Percentiles rank a stretch among this genome's conserved stretches.
These are phyloP conservation scores for Notolepis coatsorum DNA, from an alignment of 2,797 vertebrate genomes.

Conservation along the genomic window DNA sequence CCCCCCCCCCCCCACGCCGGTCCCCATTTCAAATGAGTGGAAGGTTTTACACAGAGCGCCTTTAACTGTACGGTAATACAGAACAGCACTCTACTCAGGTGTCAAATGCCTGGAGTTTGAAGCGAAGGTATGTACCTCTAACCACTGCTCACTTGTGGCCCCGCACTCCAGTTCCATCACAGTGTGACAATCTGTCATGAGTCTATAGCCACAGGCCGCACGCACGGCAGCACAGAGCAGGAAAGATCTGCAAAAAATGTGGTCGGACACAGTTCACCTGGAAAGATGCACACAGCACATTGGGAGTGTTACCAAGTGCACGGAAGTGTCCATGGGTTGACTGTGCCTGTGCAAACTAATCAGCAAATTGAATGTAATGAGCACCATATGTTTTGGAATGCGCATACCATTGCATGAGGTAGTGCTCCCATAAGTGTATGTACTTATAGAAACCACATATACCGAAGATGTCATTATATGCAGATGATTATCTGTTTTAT, in stretches of 20 bases:
- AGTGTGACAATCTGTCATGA: conserved; percentile 74
- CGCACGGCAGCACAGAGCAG: conserved; percentile 37
- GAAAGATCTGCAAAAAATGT: conserved; percentile 54
- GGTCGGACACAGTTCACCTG: conserved; percentile 54
- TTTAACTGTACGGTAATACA: background rate
- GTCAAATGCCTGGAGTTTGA: conserved; percentile 62
- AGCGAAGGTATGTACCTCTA: conserved; percentile 57
- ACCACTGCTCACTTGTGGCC: conserved; percentile 62
- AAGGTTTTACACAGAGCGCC: no score
- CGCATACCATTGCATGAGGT: conserved; percentile 5
- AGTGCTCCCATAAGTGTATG: background rate
- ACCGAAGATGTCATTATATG: background rate
- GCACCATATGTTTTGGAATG: background rate
- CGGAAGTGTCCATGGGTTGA: conserved; percentile 29
- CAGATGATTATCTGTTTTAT: background rate
- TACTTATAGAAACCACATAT: background rate
- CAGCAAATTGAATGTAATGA: conserved; percentile 2
- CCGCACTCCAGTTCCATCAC: conserved; percentile 67
- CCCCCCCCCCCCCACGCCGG: no score
- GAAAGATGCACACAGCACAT: conserved; percentile 62
- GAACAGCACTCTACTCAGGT: conserved; percentile 34
- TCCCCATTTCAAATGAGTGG: no score
- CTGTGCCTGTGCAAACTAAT: no score
- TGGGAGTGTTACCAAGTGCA: conserved; percentile 34
- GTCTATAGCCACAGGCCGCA: conserved; percentile 55